These are phyloP conservation scores for Poecilia latipinna DNA, from an alignment of 2,113 vertebrate species.

Conservation along the genomic window DNA sequence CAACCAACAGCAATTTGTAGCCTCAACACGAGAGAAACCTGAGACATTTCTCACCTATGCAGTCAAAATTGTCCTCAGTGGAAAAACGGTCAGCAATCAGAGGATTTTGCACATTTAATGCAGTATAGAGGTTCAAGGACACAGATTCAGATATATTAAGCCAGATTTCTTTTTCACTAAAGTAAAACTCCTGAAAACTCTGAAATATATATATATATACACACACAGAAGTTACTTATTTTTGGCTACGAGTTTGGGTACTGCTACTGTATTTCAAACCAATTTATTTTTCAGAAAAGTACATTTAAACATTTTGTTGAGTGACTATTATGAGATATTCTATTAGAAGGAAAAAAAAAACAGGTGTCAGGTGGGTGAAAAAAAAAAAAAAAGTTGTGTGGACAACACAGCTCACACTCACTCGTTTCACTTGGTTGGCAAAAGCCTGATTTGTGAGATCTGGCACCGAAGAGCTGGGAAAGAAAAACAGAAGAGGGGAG, in stretches of 20 bases:
- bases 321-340: not conserved
- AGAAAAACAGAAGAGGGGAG: constrained; percentile 6
- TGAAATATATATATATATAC: not conserved
- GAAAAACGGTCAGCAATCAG: constrained; percentile 36
- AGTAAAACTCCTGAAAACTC: not conserved
- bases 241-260: not conserved
- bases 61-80: constrained; percentile 18
- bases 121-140: constrained; percentile 6
- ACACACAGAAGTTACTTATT: not conserved
- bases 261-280: not conserved
- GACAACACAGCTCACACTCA: constrained; percentile 49
- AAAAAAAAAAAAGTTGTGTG: not conserved
- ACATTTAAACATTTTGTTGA: not conserved
- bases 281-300: not conserved
- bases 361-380: not conserved
- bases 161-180: not conserved
- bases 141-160: not conserved
- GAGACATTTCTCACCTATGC: constrained; percentile 60
- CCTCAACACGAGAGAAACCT: constrained; percentile 38
- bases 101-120: constrained; percentile 17
- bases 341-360: too few species aligned
- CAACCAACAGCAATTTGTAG: constrained; percentile 53
- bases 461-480: constrained; percentile 78
- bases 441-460: constrained; percentile 81
- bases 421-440: constrained; percentile 82